Base-by-base conservation (phyloP, 1,140 invertebrate species). In the Orchestia grillus region DNA sequence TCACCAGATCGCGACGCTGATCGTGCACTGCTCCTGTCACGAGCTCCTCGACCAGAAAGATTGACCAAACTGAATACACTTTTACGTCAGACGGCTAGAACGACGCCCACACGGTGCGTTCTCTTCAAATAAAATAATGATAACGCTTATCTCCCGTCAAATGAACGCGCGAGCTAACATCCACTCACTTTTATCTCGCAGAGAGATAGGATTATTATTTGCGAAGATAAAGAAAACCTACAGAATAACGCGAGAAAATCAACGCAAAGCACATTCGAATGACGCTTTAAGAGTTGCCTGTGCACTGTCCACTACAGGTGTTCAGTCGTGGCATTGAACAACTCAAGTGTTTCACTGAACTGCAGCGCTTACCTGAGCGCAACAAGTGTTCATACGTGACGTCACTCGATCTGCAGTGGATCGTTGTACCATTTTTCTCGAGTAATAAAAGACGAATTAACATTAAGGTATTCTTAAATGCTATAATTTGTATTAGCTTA, bases 291-390 rank as follows among this genome's bases (percentile, higher is more conserved):
- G 62, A 28, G 88, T 41, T 42, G 4, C 41, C 43, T 41, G 43
- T 90, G 43, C 23, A 90, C 88, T 90, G 88, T 0, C 88, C 41
- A 41, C 41, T 15, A 47, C 92, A 94, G 47, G 92, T 94, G 92
- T 94, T 94, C 92, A 45, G 92, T 94, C 92, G 47, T 28, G 43
- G 92, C 44, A 45, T 40, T 45, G 92, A 94, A 45, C 43, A 45
- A 40, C 92, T 94, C 92, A 94, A 40, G 92, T 94, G 92, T 94
- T 94, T 44, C 92, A 44, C 0, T 94, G 47, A 94, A 94, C 92
- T 94, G 19, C 92, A 94, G 41, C 43, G 19, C 6, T 94, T 47
- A 8, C 4, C 43, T 91, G 44, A 42, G 40, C 36, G 19, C 4
- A 45, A 47, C 92, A 94, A 44, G 44, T 94, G 92, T 94, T 44